Evolutionary conservation across 2,797 vertebrate genomes (phyloP).

Genomic region (Enteromius radiatus): DNA sequence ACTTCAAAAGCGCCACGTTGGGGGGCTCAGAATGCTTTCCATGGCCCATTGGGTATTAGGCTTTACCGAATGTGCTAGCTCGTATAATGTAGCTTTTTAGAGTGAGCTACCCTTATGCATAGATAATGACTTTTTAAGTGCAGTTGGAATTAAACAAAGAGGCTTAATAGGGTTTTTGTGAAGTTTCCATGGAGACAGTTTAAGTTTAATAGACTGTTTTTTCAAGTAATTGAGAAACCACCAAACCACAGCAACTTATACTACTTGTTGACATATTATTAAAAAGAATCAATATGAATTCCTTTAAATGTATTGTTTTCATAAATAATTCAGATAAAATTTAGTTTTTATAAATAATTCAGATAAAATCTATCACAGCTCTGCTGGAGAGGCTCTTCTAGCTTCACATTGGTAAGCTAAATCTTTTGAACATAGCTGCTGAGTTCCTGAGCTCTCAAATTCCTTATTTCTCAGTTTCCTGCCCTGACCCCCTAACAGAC

Average conservation of each 20-base stretch:
- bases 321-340: too few relatives aligned
- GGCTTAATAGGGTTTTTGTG: slow-evolving; percentile 22
- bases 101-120: slow-evolving; percentile 20
- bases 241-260: not conserved
- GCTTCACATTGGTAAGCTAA: slow-evolving; percentile 68
- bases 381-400: slow-evolving; percentile 52
- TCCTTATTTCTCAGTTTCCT: slow-evolving; percentile 79
- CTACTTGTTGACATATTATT: not conserved
- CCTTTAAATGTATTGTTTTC: not conserved
- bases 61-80: slow-evolving; percentile 45
- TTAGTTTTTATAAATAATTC: not conserved
- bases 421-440: slow-evolving; percentile 76
- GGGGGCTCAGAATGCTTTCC: slow-evolving; percentile 33
- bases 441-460: slow-evolving; percentile 78
- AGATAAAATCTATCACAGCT: slow-evolving; percentile 9
- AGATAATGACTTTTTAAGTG: slow-evolving; percentile 47
- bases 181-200: slow-evolving; percentile 43
- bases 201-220: slow-evolving; percentile 31
- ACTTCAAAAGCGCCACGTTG: slow-evolving; percentile 62
- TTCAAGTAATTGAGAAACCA: slow-evolving; percentile 29
- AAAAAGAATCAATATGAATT: not conserved
- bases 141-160: slow-evolving; percentile 33
- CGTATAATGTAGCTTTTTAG: slow-evolving; percentile 14
- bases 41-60: slow-evolving; percentile 36
- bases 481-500: slow-evolving; percentile 72